These are phyloP conservation scores for Austrofundulus limnaeus DNA, from an alignment of 2,113 vertebrate species.

Conservation along the genomic window DNA sequence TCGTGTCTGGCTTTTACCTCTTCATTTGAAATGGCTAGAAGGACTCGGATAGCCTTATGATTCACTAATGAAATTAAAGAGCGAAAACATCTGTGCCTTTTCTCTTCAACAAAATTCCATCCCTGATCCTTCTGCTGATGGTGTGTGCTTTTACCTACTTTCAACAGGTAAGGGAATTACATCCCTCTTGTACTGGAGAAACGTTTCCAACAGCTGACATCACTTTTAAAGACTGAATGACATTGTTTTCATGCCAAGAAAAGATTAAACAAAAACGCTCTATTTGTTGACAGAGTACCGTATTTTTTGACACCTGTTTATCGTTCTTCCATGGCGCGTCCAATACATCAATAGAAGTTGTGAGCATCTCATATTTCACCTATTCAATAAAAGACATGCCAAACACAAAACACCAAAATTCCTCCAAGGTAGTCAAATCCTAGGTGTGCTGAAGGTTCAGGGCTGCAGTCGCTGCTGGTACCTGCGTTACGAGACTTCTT, in stretches of 20 bases:
- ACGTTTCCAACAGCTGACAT: conserved; percentile 58
- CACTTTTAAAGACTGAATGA: conserved; percentile 52
- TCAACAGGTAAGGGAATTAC: conserved; percentile 51
- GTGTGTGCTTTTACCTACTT: conserved; percentile 46
- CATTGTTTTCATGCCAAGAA: conserved; percentile 61
- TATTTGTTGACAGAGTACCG: conserved; percentile 57
- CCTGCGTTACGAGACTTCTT: conserved; percentile 61
- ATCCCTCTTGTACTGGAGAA: conserved; percentile 36
- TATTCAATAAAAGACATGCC: conserved; percentile 69
- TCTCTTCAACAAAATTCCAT: conserved; percentile 40
- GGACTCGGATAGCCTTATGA: conserved; percentile 39
- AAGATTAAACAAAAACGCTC: conserved; percentile 56
- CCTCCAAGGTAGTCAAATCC: conserved; percentile 73
- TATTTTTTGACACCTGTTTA: conserved; percentile 59
- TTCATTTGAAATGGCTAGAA: conserved; percentile 68
- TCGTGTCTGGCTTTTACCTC: conserved; percentile 65
- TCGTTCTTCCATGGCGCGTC: conserved; percentile 57
- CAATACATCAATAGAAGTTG: conserved; percentile 66
- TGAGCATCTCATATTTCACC: conserved; percentile 65
- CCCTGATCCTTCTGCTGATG: conserved; percentile 29
- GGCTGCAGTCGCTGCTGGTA: conserved; percentile 64
- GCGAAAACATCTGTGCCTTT: conserved; percentile 57
- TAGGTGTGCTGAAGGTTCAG: conserved; percentile 68
- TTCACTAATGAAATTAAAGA: conserved; percentile 65
- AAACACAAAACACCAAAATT: conserved; percentile 68